These are phyloP conservation scores for Paramacrobiotus metropolitanus DNA, from an alignment of 1,140 invertebrate species.

Conservation along the genomic window DNA sequence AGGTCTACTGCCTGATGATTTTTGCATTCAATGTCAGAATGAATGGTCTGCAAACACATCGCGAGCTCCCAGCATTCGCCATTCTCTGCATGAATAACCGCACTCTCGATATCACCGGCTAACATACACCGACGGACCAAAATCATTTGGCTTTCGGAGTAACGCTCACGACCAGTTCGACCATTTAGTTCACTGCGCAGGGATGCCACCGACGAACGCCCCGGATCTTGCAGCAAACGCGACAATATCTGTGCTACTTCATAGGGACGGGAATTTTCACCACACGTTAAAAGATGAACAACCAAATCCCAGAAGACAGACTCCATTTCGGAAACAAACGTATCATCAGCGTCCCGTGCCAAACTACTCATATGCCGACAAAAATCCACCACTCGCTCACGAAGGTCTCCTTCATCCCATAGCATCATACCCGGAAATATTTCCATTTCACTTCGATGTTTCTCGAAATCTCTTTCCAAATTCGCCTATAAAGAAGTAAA, in stretches of 20 bases:
- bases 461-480: background rate
- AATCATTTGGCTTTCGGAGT: background rate
- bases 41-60: background rate
- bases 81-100: background rate
- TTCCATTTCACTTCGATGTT: background rate
- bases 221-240: background rate
- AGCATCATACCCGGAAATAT: slow-evolving; percentile 1
- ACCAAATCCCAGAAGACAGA: slow-evolving; percentile 1
- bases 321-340: background rate
- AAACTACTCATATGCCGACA: background rate
- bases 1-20: background rate
- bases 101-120: background rate
- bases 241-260: background rate
- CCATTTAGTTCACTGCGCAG: background rate
- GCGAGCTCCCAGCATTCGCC: background rate
- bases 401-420: background rate
- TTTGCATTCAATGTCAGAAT: background rate
- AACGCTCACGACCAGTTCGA: background rate
- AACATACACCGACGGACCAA: background rate
- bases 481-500: too few relatives aligned
- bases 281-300: background rate
- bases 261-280: background rate
- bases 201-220: background rate
- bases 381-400: background rate
- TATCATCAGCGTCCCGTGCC: background rate